Percentiles rank a stretch among this genome's conserved stretches.
These are phyloP conservation scores for Balaenoptera acutorostrata DNA, from an alignment of 2,113 vertebrate species.

Conservation along the genomic window DNA sequence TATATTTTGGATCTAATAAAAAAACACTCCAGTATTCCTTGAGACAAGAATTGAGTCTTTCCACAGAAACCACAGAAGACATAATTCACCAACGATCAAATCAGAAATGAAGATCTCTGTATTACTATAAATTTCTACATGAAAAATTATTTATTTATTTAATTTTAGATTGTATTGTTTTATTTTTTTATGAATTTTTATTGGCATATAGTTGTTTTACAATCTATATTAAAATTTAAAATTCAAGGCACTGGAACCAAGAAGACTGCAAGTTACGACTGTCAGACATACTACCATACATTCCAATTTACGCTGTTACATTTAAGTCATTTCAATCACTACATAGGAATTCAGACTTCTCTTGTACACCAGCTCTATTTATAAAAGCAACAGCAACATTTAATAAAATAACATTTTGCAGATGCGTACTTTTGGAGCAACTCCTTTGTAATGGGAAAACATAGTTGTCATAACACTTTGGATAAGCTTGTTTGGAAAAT, in stretches of 20 bases:
- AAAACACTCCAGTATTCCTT: not conserved
- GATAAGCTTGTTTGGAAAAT: not conserved
- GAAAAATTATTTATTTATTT: not conserved
- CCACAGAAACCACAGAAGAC: not conserved
- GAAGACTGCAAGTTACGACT: not conserved
- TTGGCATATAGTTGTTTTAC: too few species aligned
- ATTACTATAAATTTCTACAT: not conserved
- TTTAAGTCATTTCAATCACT: not conserved
- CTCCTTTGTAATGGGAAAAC: slow-evolving; percentile 30
- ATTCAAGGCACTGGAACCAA: not conserved
- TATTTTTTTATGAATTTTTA: too few species aligned
- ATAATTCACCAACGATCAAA: not conserved
- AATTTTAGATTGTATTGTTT: too few species aligned
- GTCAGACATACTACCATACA: not conserved
- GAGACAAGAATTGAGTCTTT: not conserved
- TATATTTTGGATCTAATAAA: not conserved
- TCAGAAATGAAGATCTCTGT: slow-evolving; percentile 5
- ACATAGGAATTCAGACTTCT: not conserved
- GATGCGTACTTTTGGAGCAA: not conserved
- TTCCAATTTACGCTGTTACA: not conserved
- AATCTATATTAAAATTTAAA: not conserved
- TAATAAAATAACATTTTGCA: not conserved
- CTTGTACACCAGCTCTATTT: not conserved
- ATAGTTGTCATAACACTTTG: not conserved
- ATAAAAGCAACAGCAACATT: not conserved